phyloP scores from a whole-genome alignment of 2,797 vertebrate species.

The Spinus pinus region DNA sequence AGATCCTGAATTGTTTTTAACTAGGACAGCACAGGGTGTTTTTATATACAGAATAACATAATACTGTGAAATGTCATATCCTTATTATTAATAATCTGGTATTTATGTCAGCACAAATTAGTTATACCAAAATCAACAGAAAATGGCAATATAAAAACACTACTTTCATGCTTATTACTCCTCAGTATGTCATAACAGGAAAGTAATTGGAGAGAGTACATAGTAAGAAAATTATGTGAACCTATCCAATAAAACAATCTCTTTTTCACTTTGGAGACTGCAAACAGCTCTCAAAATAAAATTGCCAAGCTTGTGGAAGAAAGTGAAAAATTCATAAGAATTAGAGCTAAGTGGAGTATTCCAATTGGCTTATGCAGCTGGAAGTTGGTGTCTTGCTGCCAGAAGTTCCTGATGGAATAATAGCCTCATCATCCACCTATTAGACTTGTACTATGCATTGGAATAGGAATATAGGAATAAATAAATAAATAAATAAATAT shows the following conservation, averaged over 20 bases:
- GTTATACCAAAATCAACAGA: neutral
- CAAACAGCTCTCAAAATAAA: constrained; percentile 29
- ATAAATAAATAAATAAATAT: too few relatives aligned
- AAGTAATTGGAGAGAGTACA: neutral
- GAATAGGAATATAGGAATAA: neutral
- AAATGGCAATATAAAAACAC: neutral
- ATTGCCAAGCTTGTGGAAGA: neutral
- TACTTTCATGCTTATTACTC: constrained; percentile 29
- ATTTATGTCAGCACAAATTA: constrained; percentile 8
- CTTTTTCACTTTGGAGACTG: neutral
- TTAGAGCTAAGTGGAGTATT: neutral
- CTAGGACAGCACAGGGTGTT: neutral
- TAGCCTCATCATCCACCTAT: neutral
- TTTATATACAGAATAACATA: neutral
- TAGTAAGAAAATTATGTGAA: constrained; percentile 9
- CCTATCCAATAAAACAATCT: neutral
- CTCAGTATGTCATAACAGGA: neutral
- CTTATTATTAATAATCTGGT: neutral
- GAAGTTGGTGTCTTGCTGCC: neutral
- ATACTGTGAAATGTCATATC: neutral
- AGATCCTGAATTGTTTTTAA: neutral
- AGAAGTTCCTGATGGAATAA: neutral
- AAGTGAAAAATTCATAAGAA: neutral
- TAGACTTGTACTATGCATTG: neutral
- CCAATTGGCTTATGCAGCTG: neutral